These are phyloP conservation scores for Tenthredo notha DNA, from an alignment of 2,888 invertebrate genomes.

Conservation along the genomic window DNA sequence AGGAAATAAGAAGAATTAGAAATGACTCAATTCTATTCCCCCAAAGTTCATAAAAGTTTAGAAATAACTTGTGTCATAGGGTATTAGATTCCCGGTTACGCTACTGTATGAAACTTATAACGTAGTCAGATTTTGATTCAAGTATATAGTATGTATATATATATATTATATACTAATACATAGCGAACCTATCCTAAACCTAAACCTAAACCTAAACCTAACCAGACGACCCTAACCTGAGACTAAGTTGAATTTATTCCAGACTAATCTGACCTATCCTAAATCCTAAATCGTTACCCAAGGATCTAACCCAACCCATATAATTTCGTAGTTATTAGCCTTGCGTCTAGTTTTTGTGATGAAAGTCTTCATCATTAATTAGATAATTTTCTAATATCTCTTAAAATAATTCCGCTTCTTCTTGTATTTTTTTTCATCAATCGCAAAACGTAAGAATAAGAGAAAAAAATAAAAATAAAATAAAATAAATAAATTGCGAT, in stretches of 20 bases:
- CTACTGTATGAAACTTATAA: background rate
- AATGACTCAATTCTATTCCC: no score
- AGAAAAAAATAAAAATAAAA: no score
- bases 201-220: background rate
- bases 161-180: slow-evolving; percentile 4
- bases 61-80: no score
- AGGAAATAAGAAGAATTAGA: no score
- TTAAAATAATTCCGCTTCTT: no score
- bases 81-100: background rate
- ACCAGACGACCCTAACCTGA: background rate
- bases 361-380: no score
- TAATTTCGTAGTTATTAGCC: slow-evolving; percentile 46
- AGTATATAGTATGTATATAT: no score
- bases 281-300: slow-evolving; percentile 46
- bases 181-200: background rate
- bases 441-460: no score
- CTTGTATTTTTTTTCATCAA: no score
- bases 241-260: slow-evolving; percentile 40
- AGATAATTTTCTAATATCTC: background rate
- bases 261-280: slow-evolving; percentile 29
- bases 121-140: slow-evolving; percentile 18
- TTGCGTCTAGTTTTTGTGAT: background rate
- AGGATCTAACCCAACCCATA: slow-evolving; percentile 18
- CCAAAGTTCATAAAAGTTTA: no score
- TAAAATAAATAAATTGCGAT: no score